Evolutionary conservation across 2,113 vertebrate genomes (phyloP), one percentile per base, ranked within the genome.

Genomic region (Dromiciops gliroides): DNA sequence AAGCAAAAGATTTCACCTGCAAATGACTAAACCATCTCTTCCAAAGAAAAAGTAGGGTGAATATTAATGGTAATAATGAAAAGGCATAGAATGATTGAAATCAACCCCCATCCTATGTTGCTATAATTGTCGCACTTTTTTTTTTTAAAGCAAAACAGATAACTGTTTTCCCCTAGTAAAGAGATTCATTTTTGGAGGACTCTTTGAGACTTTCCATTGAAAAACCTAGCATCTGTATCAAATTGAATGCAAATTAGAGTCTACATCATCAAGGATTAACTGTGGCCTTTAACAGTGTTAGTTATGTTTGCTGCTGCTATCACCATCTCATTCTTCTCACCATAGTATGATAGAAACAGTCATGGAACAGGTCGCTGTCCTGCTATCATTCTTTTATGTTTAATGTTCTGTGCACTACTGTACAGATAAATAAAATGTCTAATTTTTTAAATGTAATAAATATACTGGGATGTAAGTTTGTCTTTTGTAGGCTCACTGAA

Each of bases 1-100:
- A 14, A 92, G 98, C 94, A 95, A 89, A 96, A 97, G 96, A 98
- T 97, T 97, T 97, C 92, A 96, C 94, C 97, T 97, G 98, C 95
- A 97, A 97, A 96, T 96, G 96, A 94, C n/a, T 83, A 83, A 95
- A 95, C 83, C 28, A 0, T 93, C 67, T 56, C 88, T 50, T 90
- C 24, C 24, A 89, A 67, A 25, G 92, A 94, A 94, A 97, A 92
- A 94, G 97, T 96, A 95, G 97, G 96, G 89, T 49, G 48, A 90
- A 49, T 90, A 90, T 90, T 90, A 90, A 90, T 90, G 89, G 89
- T 90, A 50, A 31, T 90, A 90, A 90, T 90, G 28, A 90, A 90
- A 90, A 83, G 37, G n/a, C 67, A 83, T 94, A 97, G 94, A 3
- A 51, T 89, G 96, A 97, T 98, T 96, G 97, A 95, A 97, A 96